Evolutionary conservation across 92 coral and sea anemone genomes (phyloP), one percentile per base, ranked within the genome.

Genomic region (Siderastrea siderea): DNA sequence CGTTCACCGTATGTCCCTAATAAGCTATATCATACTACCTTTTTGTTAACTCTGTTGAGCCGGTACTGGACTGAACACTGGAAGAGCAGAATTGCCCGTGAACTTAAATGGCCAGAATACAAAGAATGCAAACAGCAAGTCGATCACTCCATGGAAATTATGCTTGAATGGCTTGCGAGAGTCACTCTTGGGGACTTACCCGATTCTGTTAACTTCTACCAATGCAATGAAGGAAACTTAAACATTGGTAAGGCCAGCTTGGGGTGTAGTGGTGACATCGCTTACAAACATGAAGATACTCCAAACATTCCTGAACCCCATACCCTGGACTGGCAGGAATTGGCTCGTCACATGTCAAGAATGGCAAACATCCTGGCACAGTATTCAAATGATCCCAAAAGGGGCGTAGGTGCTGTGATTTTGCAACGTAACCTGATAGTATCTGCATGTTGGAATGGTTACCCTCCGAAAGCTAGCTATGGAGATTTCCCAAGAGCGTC

Each of bases 371-470:
- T 96, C 26, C 54, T 96, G 59, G 86, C 98, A 1, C 90, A 92
- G 63, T 70, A 83, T 17, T 94, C 99, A 43, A 95, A 96, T 61
- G 98, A 96, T 84, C 99, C 99, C 6, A 83, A 76, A 9, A 84
- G 95, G 17, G 99, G 99, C 5, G 99, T 96, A 14, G 99, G 99
- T 2, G 96, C 98, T 5, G 93, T 96, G 9, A 86, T 94, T 19
- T 68, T 91, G 67, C 76, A 75, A 47, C 84, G 92, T 43, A 86
- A 93, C 82, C 90, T 86, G 61, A 92, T 96, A 63, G 95, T 94
- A 14, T 97, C 96, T 5, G 82, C 91, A 6, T 92, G 96, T 16
- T 96, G 99, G 99, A 96, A 94, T 69, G 92, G 98, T 45, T 96
- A 85, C 51, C 97, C 96, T 48, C 76, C 92, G 10, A 83, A 89